Conservation (phyloP, 92 coral and sea anemone genomes). For the Bergia sp. region DNA sequence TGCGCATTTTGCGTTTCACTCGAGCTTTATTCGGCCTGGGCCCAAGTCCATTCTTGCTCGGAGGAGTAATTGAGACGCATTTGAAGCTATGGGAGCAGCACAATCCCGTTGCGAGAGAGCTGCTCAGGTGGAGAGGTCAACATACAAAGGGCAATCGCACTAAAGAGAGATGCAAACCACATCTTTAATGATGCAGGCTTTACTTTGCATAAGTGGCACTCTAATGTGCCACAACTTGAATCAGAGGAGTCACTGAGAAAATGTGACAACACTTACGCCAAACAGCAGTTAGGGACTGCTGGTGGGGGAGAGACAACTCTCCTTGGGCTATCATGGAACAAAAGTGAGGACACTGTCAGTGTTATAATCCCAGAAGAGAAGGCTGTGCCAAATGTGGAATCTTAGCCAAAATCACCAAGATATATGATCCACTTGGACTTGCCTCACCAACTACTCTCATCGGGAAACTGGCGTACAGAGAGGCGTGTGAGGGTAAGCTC, state of each 20-base stretch:
- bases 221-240: neutral
- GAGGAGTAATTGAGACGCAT: conserved; percentile 15
- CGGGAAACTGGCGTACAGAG: conserved; percentile 10
- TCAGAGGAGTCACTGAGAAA: neutral
- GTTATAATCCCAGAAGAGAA: conserved; percentile 30
- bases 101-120: neutral
- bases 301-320: conserved; percentile 14
- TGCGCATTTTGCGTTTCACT: neutral
- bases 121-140: neutral
- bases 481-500: neutral
- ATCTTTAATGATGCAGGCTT: conserved; percentile 14
- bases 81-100: neutral
- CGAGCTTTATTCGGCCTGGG: conserved; percentile 1
- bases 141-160: too few relatives aligned
- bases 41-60: neutral
- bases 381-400: conserved; percentile 37
- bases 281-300: conserved; percentile 16
- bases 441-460: conserved; percentile 4
- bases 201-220: conserved; percentile 13
- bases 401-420: conserved; percentile 11
- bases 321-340: conserved; percentile 43
- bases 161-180: too few relatives aligned
- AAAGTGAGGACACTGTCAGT: conserved; percentile 27
- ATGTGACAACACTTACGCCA: neutral
- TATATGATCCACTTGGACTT: conserved; percentile 1